A percentile compares a stretch with the other conserved stretches of the same genome.
These are phyloP conservation scores for Boleophthalmus pectinirostris DNA, from an alignment of 2,113 vertebrate genomes.

Conservation along the genomic window DNA sequence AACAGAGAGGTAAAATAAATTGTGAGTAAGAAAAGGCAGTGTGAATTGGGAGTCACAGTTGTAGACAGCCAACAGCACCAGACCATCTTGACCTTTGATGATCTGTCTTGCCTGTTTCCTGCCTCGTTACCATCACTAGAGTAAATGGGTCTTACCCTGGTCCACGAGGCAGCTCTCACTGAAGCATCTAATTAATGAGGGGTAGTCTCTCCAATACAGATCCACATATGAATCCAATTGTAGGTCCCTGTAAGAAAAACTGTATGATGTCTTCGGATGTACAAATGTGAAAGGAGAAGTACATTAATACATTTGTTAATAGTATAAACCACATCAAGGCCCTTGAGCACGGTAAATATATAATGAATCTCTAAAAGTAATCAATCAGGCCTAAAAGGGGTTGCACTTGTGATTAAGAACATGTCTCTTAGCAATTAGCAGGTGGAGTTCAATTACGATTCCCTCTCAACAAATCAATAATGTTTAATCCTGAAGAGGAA, in stretches of 20 bases:
- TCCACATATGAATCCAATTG: conserved; percentile 89
- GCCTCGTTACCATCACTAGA: conserved; percentile 26
- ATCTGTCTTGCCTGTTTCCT: conserved; percentile 42
- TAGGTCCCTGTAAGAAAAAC: conserved; percentile 83
- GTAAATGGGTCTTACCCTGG: conserved; percentile 78
- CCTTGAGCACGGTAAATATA: neutral
- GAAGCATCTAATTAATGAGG: conserved; percentile 85
- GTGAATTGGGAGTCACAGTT: neutral
- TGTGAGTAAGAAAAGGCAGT: neutral
- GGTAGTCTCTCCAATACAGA: conserved; percentile 95
- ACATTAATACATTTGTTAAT: neutral
- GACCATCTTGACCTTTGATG: neutral
- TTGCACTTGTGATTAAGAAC: conserved; percentile 24
- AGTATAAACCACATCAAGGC: neutral
- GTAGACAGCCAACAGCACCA: neutral
- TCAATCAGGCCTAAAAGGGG: conserved; percentile 21
- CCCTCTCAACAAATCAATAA: conserved; percentile 50
- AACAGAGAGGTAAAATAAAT: neutral
- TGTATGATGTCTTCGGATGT: conserved; percentile 9
- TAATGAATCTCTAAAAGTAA: neutral
- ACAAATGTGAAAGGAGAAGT: neutral
- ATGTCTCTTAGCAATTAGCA: conserved; percentile 36
- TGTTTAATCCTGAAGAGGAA: conserved; percentile 42
- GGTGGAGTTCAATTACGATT: conserved; percentile 24
- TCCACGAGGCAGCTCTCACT: conserved; percentile 85